Evolutionary conservation across 2,113 vertebrate genomes (phyloP).

Genomic region (Megalops atlanticus): DNA sequence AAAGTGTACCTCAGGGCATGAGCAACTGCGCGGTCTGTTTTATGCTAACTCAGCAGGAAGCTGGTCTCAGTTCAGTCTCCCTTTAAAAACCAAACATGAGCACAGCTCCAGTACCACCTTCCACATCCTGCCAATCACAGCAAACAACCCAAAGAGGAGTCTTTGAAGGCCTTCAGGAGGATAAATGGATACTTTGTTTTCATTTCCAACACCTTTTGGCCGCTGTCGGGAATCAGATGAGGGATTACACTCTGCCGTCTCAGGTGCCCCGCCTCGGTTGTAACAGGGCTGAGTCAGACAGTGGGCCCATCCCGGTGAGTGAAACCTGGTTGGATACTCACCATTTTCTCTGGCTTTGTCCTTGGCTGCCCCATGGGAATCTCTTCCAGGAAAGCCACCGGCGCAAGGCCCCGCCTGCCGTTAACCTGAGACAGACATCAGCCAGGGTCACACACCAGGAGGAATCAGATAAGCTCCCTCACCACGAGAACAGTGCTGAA

Average conservation of each 20-base stretch:
- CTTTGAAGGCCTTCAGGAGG: too few relatives aligned
- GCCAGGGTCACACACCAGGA: not conserved
- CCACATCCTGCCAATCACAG: too few relatives aligned
- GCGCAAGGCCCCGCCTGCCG: slow-evolving; percentile 29
- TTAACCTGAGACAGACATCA: slow-evolving; percentile 28
- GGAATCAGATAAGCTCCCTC: too few relatives aligned
- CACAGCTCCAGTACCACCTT: too few relatives aligned
- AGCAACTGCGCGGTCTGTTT: not conserved
- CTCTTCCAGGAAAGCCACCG: slow-evolving; percentile 33
- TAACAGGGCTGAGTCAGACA: too few relatives aligned
- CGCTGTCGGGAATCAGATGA: not conserved
- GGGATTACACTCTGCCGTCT: not conserved
- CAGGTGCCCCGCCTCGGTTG: too few relatives aligned
- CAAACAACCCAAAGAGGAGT: not conserved
- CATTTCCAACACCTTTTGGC: not conserved
- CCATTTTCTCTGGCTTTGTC: slow-evolving; percentile 16
- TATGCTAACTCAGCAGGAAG: not conserved
- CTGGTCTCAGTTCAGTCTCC: not conserved
- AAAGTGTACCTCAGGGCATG: not conserved
- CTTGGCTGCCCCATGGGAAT: slow-evolving; percentile 22
- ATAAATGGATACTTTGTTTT: not conserved
- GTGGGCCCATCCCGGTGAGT: not conserved
- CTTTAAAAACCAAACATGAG: not conserved
- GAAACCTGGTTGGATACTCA: not conserved
- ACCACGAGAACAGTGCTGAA: too few relatives aligned